Conservation (phyloP, 2,888 invertebrate species). For the Tanypteryx hageni region DNA sequence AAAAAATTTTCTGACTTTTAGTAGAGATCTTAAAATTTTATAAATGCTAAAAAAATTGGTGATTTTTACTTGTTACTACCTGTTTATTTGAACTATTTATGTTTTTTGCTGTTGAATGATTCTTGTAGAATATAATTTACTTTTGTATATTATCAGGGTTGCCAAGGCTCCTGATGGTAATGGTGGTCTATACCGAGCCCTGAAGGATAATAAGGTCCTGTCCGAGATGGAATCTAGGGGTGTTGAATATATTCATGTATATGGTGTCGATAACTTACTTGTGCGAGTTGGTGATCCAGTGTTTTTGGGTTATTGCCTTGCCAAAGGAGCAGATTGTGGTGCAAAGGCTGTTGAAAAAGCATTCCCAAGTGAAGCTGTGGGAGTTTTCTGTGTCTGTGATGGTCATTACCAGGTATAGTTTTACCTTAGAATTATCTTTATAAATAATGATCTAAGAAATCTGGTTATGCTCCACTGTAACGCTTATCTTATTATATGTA, state of each 20-base stretch:
- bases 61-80: too few species aligned
- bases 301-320: conserved; percentile 95
- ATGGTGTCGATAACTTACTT: conserved; percentile 99
- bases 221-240: conserved; percentile 88
- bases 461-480: background rate
- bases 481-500: too few species aligned
- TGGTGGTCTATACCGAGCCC: conserved; percentile 89
- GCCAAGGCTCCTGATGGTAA: conserved; percentile 96
- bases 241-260: conserved; percentile 93
- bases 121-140: background rate
- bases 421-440: background rate
- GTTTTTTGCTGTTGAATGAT: background rate
- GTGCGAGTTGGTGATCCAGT: conserved; percentile 98
- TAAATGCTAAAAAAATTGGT: background rate
- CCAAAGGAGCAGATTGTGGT: conserved; percentile 93
- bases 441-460: background rate
- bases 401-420: conserved; percentile 86
- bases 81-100: background rate
- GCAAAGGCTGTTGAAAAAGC: conserved; percentile 97
- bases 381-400: conserved; percentile 96
- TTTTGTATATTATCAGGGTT: conserved; percentile 78
- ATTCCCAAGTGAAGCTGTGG: conserved; percentile 94
- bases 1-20: background rate
- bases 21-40: background rate
- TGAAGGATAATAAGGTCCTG: conserved; percentile 86